Conservation (phyloP, 2,888 invertebrate genomes). For the Calameuta idolon region DNA sequence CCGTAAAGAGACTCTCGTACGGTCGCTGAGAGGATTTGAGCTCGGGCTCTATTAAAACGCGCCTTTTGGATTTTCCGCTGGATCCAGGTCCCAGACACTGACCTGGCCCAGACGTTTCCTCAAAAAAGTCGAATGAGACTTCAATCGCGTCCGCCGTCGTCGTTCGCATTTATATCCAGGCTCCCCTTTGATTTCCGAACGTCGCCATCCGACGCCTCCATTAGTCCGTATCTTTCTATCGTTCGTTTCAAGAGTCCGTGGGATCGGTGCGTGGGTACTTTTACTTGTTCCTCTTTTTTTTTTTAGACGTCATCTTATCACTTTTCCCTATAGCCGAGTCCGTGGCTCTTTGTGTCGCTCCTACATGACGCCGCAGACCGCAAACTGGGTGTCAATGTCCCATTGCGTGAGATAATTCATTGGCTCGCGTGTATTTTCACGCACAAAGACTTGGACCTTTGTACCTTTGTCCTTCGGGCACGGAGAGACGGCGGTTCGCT, state of each 20-base stretch:
- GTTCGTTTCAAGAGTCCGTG: not conserved
- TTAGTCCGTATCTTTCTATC: not conserved
- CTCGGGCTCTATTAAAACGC: not conserved
- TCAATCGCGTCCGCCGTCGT: not conserved
- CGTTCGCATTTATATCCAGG: not conserved
- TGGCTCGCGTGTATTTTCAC: slow-evolving; percentile 23
- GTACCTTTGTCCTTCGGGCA: slow-evolving; percentile 36
- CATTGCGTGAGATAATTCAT: slow-evolving; percentile 53
- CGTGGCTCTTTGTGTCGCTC: slow-evolving; percentile 42
- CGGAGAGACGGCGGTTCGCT: not conserved
- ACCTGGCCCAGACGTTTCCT: not conserved
- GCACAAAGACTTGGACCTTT: slow-evolving; percentile 33
- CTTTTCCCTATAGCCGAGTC: slow-evolving; percentile 10
- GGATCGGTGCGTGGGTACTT: slow-evolving; percentile 7
- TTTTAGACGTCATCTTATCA: slow-evolving; percentile 11
- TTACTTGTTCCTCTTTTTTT: not conserved
- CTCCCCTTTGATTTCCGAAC: not conserved
- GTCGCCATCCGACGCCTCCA: not conserved
- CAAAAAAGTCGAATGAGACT: not conserved
- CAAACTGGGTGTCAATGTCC: slow-evolving; percentile 52
- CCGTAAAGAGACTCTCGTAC: not conserved
- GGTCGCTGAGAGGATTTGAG: not conserved
- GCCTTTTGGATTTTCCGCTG: not conserved
- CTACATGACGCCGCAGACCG: slow-evolving; percentile 43
- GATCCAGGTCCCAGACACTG: not conserved